phyloP scores from a whole-genome alignment of 2,113 vertebrate species.

The Orientallactaga bullata region DNA sequence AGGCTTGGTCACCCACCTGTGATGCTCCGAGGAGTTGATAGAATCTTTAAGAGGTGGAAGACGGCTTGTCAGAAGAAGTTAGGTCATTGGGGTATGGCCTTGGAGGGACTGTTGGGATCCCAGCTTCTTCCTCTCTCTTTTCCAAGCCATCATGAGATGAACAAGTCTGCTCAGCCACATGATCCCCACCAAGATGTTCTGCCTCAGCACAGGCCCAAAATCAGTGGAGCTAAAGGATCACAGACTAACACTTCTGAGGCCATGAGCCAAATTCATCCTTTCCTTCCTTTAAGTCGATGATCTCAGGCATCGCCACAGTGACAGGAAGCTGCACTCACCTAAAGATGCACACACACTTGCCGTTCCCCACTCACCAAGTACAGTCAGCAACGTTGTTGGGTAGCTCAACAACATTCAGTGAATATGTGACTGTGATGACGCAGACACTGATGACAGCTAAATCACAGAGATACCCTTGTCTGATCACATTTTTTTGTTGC shows the following conservation, averaged over 20 bases:
- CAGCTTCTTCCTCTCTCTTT: not conserved
- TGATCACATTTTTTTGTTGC: not conserved
- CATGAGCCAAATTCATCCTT: not conserved
- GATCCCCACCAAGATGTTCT: not conserved
- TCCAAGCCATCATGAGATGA: not conserved
- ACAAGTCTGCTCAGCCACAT: not conserved
- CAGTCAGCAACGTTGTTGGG: not conserved
- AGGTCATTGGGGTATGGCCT: not conserved
- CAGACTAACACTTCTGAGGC: not conserved
- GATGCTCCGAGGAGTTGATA: not conserved
- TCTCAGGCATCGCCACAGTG: not conserved
- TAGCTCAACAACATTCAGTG: not conserved
- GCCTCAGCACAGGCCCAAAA: not conserved
- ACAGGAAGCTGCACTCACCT: not conserved
- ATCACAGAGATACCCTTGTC: not conserved
- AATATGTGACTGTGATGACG: not conserved
- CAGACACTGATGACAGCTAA: not conserved
- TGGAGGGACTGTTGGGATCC: not conserved
- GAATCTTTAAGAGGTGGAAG: not conserved
- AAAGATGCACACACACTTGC: not conserved
- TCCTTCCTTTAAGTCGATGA: not conserved
- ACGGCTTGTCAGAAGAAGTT: not conserved
- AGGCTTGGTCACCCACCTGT: not conserved
- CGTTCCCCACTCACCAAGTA: accelerated
- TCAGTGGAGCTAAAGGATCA: not conserved